A percentile compares a stretch with the other conserved stretches of the same genome.
Conservation (phyloP, 2,888 invertebrate genomes). For the Calliphora vomitoria region DNA sequence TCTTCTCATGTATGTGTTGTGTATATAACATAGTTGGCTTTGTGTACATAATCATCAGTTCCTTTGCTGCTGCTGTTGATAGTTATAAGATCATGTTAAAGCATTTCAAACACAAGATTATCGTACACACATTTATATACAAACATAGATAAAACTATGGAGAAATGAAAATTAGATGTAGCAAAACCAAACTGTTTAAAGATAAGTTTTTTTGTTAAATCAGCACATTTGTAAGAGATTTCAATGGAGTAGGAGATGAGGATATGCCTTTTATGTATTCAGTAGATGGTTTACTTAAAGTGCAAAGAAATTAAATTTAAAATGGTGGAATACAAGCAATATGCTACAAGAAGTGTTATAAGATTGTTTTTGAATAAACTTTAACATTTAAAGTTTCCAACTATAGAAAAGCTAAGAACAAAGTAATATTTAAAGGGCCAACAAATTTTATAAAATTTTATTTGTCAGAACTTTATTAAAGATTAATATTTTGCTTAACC, state of each 20-base stretch:
- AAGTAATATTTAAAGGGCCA: too few species aligned
- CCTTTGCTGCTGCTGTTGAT: slow-evolving; percentile 20
- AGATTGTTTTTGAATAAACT: too few species aligned
- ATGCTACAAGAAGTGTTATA: too few species aligned
- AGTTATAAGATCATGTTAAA: slow-evolving; percentile 36
- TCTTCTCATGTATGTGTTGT: neutral
- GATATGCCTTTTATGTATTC: neutral
- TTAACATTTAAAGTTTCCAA: too few species aligned
- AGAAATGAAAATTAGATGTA: slow-evolving; percentile 23
- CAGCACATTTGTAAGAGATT: slow-evolving; percentile 24
- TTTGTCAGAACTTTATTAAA: too few species aligned
- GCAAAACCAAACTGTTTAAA: slow-evolving; percentile 23
- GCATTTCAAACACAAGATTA: slow-evolving; percentile 45
- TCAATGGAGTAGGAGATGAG: neutral
- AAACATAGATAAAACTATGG: neutral
- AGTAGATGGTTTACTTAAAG: too few species aligned
- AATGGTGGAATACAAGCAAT: too few species aligned
- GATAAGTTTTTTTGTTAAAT: slow-evolving; percentile 31
- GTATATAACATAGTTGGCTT: slow-evolving; percentile 19
- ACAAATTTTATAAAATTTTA: too few species aligned
- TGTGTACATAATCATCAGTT: slow-evolving; percentile 30
- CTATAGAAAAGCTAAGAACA: too few species aligned
- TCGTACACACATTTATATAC: neutral
- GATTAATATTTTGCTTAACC: too few species aligned
- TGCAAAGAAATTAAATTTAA: too few species aligned